Conservation (phyloP, 2,113 vertebrate species). For the Bubo blakistoni region DNA sequence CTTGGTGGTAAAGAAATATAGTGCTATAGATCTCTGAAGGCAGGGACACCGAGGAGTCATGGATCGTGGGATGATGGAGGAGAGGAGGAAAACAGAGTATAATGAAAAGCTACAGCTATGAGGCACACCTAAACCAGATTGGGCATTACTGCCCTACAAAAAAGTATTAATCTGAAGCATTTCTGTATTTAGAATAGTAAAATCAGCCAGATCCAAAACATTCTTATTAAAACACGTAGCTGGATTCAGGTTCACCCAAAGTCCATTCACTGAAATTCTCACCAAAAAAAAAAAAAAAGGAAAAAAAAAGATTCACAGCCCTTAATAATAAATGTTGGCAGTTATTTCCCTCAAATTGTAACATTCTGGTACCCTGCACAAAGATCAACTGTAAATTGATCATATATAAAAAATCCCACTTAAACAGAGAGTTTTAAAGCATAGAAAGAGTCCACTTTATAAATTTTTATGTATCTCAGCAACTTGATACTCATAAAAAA, state of each 20-base stretch:
- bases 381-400: neutral
- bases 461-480: neutral
- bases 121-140: neutral
- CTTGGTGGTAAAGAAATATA: neutral
- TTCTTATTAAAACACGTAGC: neutral
- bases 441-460: neutral
- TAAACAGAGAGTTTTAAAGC: neutral
- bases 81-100: neutral
- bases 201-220: neutral
- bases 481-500: neutral
- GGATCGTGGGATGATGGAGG: neutral
- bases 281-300: neutral
- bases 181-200: neutral
- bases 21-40: neutral
- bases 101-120: neutral
- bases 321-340: neutral
- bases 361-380: neutral
- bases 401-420: neutral
- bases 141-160: neutral
- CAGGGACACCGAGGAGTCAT: neutral
- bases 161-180: neutral
- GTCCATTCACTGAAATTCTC: neutral
- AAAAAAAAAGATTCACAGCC: neutral
- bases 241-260: neutral
- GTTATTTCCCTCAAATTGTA: neutral